These are phyloP conservation scores for Melanerpes aurifrons DNA, from an alignment of 2,113 vertebrate genomes.

Conservation along the genomic window DNA sequence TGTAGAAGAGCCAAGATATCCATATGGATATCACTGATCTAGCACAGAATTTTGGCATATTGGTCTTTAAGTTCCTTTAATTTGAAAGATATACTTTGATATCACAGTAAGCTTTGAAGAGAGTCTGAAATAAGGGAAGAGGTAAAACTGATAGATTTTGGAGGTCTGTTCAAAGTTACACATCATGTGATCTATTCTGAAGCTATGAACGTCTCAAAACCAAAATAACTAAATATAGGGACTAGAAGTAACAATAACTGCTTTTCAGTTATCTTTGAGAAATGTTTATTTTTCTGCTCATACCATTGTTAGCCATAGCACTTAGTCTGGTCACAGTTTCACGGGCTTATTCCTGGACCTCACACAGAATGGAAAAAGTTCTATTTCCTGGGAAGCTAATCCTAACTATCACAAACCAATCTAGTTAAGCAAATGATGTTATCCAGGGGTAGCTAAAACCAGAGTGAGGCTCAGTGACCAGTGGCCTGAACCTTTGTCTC, in stretches of 20 bases:
- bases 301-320: neutral
- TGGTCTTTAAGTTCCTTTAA: neutral
- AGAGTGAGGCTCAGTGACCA: neutral
- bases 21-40: neutral
- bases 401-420: neutral
- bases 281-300: neutral
- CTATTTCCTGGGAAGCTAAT: neutral
- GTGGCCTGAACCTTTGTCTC: accelerated
- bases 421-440: neutral
- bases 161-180: neutral
- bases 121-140: neutral
- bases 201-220: neutral
- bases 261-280: neutral
- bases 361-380: neutral
- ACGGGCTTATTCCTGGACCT: neutral
- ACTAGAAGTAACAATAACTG: neutral
- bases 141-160: neutral
- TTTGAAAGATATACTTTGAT: neutral
- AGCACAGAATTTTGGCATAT: neutral
- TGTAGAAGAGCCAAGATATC: neutral
- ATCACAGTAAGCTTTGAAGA: neutral
- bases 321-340: neutral
- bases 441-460: neutral
- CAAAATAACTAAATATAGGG: neutral
- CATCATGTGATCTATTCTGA: neutral